Evolutionary conservation across 2,888 invertebrate species (phyloP).

Genomic region (Callosobruchus maculatus): DNA sequence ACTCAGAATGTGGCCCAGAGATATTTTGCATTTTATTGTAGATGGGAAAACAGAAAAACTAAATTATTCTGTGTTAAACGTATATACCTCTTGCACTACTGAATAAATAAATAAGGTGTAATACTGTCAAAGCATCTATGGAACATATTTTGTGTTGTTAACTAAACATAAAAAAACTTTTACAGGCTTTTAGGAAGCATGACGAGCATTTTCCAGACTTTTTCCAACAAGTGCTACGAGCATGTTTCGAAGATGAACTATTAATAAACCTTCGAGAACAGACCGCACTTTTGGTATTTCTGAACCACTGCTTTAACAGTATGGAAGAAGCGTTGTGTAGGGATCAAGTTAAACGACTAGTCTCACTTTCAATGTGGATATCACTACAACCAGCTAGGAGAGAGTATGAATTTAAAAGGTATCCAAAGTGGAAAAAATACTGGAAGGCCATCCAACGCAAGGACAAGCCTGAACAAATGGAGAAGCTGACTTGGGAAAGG

Average conservation of each 20-base stretch:
- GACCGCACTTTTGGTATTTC: constrained; percentile 82
- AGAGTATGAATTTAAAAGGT: constrained; percentile 79
- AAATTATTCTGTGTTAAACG: too few species aligned
- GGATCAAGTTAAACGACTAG: constrained; percentile 82
- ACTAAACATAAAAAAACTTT: constrained; percentile 17
- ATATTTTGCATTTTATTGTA: too few species aligned
- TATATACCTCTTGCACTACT: too few species aligned
- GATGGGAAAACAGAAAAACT: too few species aligned
- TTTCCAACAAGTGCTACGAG: constrained; percentile 75
- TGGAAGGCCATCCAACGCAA: constrained; percentile 88
- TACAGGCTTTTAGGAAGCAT: constrained; percentile 71
- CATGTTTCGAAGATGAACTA: constrained; percentile 64
- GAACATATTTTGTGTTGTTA: too few species aligned
- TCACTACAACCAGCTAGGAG: constrained; percentile 80
- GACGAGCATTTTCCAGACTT: constrained; percentile 77
- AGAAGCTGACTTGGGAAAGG: constrained; percentile 79
- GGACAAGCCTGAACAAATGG: constrained; percentile 66
- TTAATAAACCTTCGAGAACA: constrained; percentile 66
- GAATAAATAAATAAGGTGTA: too few species aligned
- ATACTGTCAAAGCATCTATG: too few species aligned
- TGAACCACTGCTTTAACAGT: constrained; percentile 96
- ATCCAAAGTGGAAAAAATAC: constrained; percentile 88
- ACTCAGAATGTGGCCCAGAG: too few species aligned
- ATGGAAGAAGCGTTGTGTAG: constrained; percentile 94
- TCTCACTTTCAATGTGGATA: constrained; percentile 92